Evolutionary conservation across 1,140 invertebrate genomes (phyloP), one percentile per base, ranked within the genome.

Genomic region (Zaprionus africanus): DNA sequence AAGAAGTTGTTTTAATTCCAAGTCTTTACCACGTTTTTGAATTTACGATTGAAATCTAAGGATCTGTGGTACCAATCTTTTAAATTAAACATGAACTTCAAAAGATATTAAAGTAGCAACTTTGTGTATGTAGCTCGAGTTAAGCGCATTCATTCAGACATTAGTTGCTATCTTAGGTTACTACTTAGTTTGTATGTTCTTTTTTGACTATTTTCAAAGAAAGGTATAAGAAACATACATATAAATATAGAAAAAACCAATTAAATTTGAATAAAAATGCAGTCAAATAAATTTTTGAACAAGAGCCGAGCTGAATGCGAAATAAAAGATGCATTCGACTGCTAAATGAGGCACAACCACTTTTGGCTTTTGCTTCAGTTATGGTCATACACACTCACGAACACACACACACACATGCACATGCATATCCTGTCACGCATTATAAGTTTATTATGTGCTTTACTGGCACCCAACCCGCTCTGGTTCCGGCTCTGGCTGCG

Each of bases 181-280:
- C 38, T n/a, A 41, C 38, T n/a, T 4, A n/a, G 5, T 41, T 17
- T 5, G n/a, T 46, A 17, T 46, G 9, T n/a, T 15, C 41, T 34
- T 2, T 46, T 46, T 46, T 9, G 3, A 17, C n/a, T 1, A 46
- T 46, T 46, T 46, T 46, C 3, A 17, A 13, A 5, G 36, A 38
- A 15, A 13, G 13, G 13, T 38, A 38, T 13, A 13, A 38, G 7
- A 38, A 38, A 19, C 17, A 49, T 49, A 19, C 46, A 26, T 15
- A 56, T 17, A 24, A 6, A 17, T 26, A 28, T 36, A 53, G 59
- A 34, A 82, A 86, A 66, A 76, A 81, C 75, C 81, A 88, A 88
- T 87, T 88, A 87, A 88, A 87, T 87, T 87, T 87, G 73, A 87
- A 87, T 87, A 87, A 87, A 88, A 88, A 70, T 78, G 83, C 85